Conservation (phyloP, 2,888 invertebrate genomes). For the Trichacis sp. region DNA sequence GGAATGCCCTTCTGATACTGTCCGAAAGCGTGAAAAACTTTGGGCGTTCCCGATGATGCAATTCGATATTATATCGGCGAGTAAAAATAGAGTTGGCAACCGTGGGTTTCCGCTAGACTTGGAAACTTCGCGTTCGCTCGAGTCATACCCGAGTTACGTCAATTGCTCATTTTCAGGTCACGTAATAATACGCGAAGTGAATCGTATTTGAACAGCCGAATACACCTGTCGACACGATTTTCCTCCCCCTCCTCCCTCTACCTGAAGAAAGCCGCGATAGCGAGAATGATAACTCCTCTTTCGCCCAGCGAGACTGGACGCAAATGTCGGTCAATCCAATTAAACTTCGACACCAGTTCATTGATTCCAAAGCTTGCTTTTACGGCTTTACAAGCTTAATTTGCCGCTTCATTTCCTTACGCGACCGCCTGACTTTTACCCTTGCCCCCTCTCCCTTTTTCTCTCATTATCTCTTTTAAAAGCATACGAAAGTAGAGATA, state of each 20-base stretch:
- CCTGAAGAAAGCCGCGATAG: no score
- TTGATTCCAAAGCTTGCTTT: conserved; percentile 37
- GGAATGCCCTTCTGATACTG: no score
- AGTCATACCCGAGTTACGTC: background rate
- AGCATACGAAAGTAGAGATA: no score
- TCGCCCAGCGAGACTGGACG: conserved; percentile 32
- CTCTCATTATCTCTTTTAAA: no score
- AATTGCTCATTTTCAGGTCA: background rate
- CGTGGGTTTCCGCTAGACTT: background rate
- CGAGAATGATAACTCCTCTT: no score
- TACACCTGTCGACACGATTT: no score
- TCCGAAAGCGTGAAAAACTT: no score
- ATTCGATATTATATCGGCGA: background rate
- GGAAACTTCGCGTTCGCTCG: background rate
- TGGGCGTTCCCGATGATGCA: no score
- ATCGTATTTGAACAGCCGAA: no score
- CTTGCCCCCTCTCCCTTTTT: no score
- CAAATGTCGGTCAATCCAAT: conserved; percentile 64
- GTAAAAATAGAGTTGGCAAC: conserved; percentile 2
- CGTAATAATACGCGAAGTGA: background rate
- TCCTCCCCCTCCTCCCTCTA: no score
- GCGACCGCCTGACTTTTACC: no score
- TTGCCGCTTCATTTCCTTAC: conserved; percentile 15
- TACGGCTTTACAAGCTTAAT: conserved; percentile 34
- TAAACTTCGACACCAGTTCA: conserved; percentile 56